These are phyloP conservation scores for Diplodus sargus DNA, from an alignment of 2,797 vertebrate genomes.

Conservation along the genomic window DNA sequence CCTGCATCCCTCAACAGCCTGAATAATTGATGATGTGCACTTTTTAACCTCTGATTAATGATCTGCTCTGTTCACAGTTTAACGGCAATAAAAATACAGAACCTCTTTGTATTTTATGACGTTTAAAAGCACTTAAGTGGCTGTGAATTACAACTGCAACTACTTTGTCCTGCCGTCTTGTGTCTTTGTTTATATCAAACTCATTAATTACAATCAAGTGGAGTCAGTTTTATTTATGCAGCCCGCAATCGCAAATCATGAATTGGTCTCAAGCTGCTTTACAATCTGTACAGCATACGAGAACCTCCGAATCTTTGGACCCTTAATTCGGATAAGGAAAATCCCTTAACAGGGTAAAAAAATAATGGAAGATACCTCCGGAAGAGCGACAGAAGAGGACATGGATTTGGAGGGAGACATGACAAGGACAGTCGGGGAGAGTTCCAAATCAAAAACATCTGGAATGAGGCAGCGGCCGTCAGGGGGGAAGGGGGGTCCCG, in stretches of 20 bases:
- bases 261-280: neutral
- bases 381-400: too few species aligned
- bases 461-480: neutral
- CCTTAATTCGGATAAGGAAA: neutral
- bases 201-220: conserved; percentile 12
- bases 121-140: conserved; percentile 7
- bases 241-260: neutral
- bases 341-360: too few species aligned
- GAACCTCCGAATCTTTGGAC: neutral
- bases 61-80: neutral
- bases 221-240: neutral
- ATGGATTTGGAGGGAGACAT: too few species aligned
- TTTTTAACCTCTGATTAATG: neutral
- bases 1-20: too few species aligned
- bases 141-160: conserved; percentile 4
- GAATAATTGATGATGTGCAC: neutral
- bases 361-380: too few species aligned
- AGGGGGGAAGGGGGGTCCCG: neutral
- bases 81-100: neutral
- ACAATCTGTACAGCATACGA: neutral
- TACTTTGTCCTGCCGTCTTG: conserved; percentile 2
- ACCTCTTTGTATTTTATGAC: conserved; percentile 2
- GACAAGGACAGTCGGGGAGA: neutral
- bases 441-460: conserved; percentile 3
- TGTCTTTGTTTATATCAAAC: conserved; percentile 7